phyloP scores from a whole-genome alignment of 2,113 vertebrate genomes.

The Proteles cristata region DNA sequence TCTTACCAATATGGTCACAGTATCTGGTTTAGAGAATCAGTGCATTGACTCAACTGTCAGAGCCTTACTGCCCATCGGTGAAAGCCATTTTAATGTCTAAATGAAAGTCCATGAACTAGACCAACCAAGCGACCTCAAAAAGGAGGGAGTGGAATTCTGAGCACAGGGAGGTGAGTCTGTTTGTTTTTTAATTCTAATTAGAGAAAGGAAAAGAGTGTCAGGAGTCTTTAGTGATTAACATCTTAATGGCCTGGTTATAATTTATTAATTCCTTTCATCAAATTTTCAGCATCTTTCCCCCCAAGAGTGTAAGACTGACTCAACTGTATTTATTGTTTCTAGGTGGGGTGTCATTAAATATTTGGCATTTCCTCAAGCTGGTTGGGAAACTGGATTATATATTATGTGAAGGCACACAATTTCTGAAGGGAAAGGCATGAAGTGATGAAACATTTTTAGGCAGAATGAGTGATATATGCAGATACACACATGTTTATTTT shows the following conservation, averaged over 20 bases:
- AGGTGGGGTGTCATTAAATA: slow-evolving; percentile 91
- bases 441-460: slow-evolving; percentile 67
- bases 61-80: slow-evolving; percentile 7
- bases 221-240: slow-evolving; percentile 88
- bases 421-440: slow-evolving; percentile 81
- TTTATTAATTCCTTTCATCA: slow-evolving; percentile 91
- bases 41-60: slow-evolving; percentile 1
- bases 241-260: slow-evolving; percentile 91
- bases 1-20: slow-evolving; percentile 52
- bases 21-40: slow-evolving; percentile 41
- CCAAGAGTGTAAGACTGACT: slow-evolving; percentile 87
- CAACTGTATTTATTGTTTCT: slow-evolving; percentile 91
- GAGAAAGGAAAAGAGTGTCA: slow-evolving; percentile 86
- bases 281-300: slow-evolving; percentile 88
- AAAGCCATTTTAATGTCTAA: slow-evolving; percentile 60
- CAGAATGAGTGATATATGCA: slow-evolving; percentile 69
- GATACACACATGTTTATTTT: slow-evolving; percentile 65
- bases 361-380: slow-evolving; percentile 89
- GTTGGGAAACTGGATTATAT: slow-evolving; percentile 83
- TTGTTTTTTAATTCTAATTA: slow-evolving; percentile 89
- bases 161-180: slow-evolving; percentile 81
- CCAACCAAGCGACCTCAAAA: slow-evolving; percentile 63
- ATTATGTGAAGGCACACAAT: slow-evolving; percentile 79
- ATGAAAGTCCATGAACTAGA: slow-evolving; percentile 58
- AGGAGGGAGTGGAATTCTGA: slow-evolving; percentile 75